Evolutionary conservation across 92 coral and sea anemone genomes (phyloP).

Genomic region (Porites cylindrica): DNA sequence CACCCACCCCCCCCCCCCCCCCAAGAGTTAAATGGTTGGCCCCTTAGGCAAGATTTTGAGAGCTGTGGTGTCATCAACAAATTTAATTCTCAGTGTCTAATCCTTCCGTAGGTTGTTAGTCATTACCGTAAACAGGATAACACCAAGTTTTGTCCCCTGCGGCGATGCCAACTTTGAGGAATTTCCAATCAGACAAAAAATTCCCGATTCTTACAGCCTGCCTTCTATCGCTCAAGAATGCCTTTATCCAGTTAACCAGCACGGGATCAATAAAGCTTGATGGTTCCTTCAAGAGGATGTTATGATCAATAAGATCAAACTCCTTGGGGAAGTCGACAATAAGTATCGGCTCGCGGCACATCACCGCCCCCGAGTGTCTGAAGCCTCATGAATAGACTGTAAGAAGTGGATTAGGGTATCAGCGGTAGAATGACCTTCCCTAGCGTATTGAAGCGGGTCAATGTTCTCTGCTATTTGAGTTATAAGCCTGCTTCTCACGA

Average conservation of each 20-base stretch:
- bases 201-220: constrained; percentile 54
- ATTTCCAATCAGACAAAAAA: constrained; percentile 39
- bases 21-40: no score
- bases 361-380: constrained; percentile 30
- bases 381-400: constrained; percentile 43
- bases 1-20: no score
- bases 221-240: constrained; percentile 41
- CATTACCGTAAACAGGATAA: neutral
- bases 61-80: neutral
- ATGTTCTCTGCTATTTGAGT: constrained; percentile 34
- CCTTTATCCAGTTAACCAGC: constrained; percentile 51
- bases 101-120: constrained; percentile 37
- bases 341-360: constrained; percentile 40
- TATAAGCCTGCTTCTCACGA: constrained; percentile 40
- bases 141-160: constrained; percentile 13
- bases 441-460: constrained; percentile 47
- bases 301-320: constrained; percentile 60
- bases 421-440: constrained; percentile 33
- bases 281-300: constrained; percentile 35
- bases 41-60: no score
- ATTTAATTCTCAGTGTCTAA: constrained; percentile 41
- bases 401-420: constrained; percentile 43
- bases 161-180: constrained; percentile 36
- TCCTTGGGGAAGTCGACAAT: constrained; percentile 65
- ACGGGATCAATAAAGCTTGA: constrained; percentile 19